Percentiles rank a stretch among this genome's conserved stretches.
Evolutionary conservation across 2,888 invertebrate species (phyloP).

Genomic region (Lepidocyrtinus sp.): DNA sequence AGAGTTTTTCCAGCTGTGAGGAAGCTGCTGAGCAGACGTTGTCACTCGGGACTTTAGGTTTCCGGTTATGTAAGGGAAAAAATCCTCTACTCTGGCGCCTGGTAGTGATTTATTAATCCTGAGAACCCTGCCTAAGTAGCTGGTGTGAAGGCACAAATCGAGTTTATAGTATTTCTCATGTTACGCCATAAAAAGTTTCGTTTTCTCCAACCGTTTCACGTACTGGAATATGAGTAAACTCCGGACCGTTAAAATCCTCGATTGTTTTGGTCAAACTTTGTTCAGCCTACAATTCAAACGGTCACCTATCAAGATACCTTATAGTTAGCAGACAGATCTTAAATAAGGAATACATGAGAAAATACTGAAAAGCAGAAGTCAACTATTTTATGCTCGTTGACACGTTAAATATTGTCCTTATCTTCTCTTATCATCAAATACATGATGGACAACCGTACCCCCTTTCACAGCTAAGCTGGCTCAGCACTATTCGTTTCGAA

Average conservation of each 20-base stretch:
- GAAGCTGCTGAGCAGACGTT: conserved; percentile 69
- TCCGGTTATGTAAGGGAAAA: conserved; percentile 59
- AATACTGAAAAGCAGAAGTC: neutral
- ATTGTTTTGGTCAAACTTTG: neutral
- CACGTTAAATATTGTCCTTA: neutral
- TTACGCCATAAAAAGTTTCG: too few species aligned
- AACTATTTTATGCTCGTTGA: neutral
- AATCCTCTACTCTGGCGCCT: conserved; percentile 68
- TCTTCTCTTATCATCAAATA: neutral
- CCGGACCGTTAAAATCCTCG: too few species aligned
- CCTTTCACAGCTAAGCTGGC: neutral
- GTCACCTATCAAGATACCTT: too few species aligned
- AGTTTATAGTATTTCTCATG: neutral
- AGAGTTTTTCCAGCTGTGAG: conserved; percentile 70
- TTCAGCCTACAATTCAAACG: too few species aligned
- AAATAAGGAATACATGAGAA: too few species aligned
- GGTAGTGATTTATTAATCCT: conserved; percentile 70
- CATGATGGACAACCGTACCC: neutral
- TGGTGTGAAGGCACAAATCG: neutral
- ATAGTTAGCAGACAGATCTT: too few species aligned
- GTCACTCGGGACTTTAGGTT: conserved; percentile 70
- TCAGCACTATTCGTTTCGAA: too few species aligned
- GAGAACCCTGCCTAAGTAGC: neutral
- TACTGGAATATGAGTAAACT: too few species aligned
- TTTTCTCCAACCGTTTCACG: too few species aligned